A percentile compares a stretch with the other conserved stretches of the same genome.
Conservation (phyloP, 2,113 vertebrate species). For the Marcusenius ussheri region DNA sequence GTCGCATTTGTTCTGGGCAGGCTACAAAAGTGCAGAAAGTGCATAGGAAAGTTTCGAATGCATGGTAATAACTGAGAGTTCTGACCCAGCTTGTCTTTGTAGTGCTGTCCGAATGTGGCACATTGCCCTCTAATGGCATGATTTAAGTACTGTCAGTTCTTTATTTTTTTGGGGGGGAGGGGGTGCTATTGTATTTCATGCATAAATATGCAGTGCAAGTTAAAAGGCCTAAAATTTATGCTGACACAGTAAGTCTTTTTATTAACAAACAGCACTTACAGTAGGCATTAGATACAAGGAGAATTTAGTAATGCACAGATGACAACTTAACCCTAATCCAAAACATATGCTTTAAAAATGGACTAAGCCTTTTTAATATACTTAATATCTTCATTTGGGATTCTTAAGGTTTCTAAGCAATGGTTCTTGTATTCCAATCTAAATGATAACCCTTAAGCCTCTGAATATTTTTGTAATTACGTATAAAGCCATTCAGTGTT, state of each 20-base stretch:
- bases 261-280: background rate
- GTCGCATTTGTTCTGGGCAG: background rate
- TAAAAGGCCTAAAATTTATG: background rate
- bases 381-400: background rate
- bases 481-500: background rate
- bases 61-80: background rate
- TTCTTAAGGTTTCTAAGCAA: background rate
- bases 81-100: background rate
- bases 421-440: background rate
- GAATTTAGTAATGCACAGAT: background rate
- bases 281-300: background rate
- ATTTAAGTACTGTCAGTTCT: background rate
- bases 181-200: background rate
- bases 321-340: background rate
- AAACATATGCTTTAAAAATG: background rate
- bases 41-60: background rate
- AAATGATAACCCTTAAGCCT: background rate
- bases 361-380: conserved; percentile 1
- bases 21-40: background rate
- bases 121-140: background rate
- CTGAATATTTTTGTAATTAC: background rate
- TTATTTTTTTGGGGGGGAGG: background rate
- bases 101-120: background rate
- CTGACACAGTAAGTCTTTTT: background rate
- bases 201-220: background rate